phyloP scores from a whole-genome alignment of 2,113 vertebrate genomes.

The Lycocorax pyrrhopterus region DNA sequence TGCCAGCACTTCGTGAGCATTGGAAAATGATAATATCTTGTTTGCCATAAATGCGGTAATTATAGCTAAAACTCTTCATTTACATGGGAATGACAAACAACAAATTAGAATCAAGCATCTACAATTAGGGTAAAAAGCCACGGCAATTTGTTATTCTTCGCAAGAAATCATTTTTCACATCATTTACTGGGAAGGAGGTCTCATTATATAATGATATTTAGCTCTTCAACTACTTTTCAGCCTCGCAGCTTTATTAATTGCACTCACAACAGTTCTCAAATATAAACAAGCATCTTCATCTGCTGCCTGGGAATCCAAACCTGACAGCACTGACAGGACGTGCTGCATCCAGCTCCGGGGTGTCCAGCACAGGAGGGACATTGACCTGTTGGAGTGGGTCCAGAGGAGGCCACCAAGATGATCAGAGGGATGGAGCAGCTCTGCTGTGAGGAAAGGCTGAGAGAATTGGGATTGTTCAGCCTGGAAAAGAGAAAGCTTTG shows the following conservation, averaged over 20 bases:
- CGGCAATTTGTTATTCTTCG: background rate
- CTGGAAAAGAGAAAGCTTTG: background rate
- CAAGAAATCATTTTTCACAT: conserved; percentile 48
- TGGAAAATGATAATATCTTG: conserved; percentile 1
- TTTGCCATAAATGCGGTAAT: conserved; percentile 7
- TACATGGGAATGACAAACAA: conserved; percentile 51
- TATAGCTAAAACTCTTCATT: conserved; percentile 53
- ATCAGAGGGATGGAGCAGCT: background rate
- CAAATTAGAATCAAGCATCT: conserved; percentile 52
- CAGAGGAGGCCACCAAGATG: background rate
- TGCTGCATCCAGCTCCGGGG: background rate
- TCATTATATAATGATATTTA: conserved; percentile 30
- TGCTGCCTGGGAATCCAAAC: background rate
- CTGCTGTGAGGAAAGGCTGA: background rate
- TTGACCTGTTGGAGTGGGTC: background rate
- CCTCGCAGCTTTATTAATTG: conserved; percentile 31
- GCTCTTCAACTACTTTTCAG: conserved; percentile 20
- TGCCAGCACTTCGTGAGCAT: background rate
- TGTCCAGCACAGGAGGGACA: background rate
- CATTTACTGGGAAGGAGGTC: conserved; percentile 11
- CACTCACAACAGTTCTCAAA: background rate
- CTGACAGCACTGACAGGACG: background rate
- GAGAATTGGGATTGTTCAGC: background rate
- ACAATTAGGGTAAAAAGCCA: conserved; percentile 54
- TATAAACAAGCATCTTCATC: background rate